Conservation (phyloP, 92 coral and sea anemone species). For the Palythoa grandis region DNA sequence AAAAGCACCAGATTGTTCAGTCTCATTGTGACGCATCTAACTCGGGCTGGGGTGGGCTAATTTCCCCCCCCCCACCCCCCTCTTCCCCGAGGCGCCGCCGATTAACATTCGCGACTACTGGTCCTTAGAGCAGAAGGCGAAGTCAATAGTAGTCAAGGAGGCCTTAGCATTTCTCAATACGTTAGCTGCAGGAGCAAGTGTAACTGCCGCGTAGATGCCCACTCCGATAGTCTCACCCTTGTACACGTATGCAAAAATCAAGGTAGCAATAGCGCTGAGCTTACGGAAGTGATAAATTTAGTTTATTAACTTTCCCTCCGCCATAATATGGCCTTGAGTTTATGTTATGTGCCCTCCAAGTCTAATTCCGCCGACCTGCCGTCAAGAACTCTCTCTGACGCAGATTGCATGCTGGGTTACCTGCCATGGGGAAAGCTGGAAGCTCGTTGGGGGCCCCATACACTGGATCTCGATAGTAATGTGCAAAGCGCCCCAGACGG, state of each 20-base stretch:
- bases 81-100: constrained; percentile 45
- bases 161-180: constrained; percentile 67
- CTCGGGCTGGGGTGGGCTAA: constrained; percentile 77
- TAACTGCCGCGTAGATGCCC: constrained; percentile 66
- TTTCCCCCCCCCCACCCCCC: too few relatives aligned
- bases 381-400: constrained; percentile 52
- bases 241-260: constrained; percentile 70
- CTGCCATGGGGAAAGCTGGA: constrained; percentile 12
- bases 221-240: constrained; percentile 57
- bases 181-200: constrained; percentile 44
- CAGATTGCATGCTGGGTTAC: constrained; percentile 43
- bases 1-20: constrained; percentile 55
- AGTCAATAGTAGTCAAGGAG: constrained; percentile 65
- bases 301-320: constrained; percentile 42
- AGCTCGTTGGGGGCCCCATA: constrained; percentile 30
- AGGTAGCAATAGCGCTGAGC: constrained; percentile 67
- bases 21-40: constrained; percentile 69
- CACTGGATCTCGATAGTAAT: constrained; percentile 18
- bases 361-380: constrained; percentile 51
- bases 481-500: neutral
- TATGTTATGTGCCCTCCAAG: constrained; percentile 54
- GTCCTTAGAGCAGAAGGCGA: constrained; percentile 34
- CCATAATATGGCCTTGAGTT: constrained; percentile 51
- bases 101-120: constrained; percentile 62
- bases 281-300: constrained; percentile 52